Base-by-base conservation (phyloP, 2,113 vertebrate species). In the Limnothrissa miodon region DNA sequence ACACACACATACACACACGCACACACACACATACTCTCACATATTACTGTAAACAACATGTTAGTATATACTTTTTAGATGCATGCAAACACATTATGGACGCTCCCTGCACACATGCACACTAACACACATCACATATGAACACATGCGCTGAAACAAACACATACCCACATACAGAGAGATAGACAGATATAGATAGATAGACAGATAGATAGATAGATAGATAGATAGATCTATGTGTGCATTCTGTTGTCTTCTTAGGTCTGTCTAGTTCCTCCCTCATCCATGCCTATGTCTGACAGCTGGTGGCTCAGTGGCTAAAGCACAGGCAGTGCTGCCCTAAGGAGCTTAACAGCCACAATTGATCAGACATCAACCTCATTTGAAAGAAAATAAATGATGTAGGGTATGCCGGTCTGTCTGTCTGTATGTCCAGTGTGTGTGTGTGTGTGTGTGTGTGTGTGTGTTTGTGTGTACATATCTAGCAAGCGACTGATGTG, bases 321-420 rank as follows among this genome's bases (percentile, higher is more conserved):
- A 86, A 84, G 80, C 82, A 90, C 91, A 89, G 90, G 88, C 87
- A 92, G 89, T 86, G 86, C 85, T 5, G 78, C 86, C 83, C 90
- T 92, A 93, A 94, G 91, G 91, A 88, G 93, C 92, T 94, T 94
- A 93, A 89, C 81, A 93, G 92, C 87, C 92, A 93, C 90, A 90
- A 93, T 89, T 92, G 92, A 93, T 93, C 92, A 93, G 92, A 92
- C 92, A 93, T 93, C 92, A 93, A 92, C 92, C 90, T 93, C 91
- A 89, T 94, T 93, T 92, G 91, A 84, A 83, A 88, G 88, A 87
- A 91, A 93, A 91, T 88, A 29, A 88, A 56, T 56, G 51, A 66
- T 66, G 25, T 66, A 29, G 59, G 59, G 59, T 66, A 29, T 66
- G 25, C 25, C n/a, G 11, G n/a, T 66, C 59, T 66, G 59, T 29